A percentile compares a stretch with the other conserved stretches of the same genome.
phyloP scores from a whole-genome alignment of 2,113 vertebrate genomes.

The Corythornis cristatus region DNA sequence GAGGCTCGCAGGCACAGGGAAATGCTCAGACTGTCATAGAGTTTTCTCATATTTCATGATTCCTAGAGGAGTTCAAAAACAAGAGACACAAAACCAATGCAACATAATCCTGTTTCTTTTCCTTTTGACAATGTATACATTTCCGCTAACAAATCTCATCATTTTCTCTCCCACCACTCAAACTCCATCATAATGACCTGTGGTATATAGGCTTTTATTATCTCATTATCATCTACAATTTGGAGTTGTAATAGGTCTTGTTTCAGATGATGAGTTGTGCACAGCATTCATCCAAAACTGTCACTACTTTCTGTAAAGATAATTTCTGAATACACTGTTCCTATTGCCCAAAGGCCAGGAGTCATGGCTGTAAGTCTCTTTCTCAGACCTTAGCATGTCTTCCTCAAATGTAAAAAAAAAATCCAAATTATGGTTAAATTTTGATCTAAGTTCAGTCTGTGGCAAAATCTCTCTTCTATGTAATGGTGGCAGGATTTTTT shows the following conservation, averaged over 20 bases:
- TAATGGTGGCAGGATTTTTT: background rate
- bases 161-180: background rate
- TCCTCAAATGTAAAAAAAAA: background rate
- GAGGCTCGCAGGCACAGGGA: background rate
- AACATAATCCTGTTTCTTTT: background rate
- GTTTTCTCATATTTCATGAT: background rate
- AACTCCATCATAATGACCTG: background rate
- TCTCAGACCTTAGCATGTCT: background rate
- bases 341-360: background rate
- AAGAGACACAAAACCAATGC: background rate
- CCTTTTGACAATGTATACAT: background rate
- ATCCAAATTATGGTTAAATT: background rate
- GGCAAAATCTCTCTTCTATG: background rate
- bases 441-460: background rate
- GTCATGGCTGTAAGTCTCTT: background rate
- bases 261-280: background rate
- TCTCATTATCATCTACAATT: background rate
- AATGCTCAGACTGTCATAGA: background rate
- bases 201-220: background rate
- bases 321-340: background rate
- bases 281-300: background rate
- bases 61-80: background rate
- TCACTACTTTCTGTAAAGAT: background rate
- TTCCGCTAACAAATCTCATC: background rate
- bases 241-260: background rate